Base-by-base conservation (phyloP, 2,113 vertebrate species). In the Microcebus tavaratra region DNA sequence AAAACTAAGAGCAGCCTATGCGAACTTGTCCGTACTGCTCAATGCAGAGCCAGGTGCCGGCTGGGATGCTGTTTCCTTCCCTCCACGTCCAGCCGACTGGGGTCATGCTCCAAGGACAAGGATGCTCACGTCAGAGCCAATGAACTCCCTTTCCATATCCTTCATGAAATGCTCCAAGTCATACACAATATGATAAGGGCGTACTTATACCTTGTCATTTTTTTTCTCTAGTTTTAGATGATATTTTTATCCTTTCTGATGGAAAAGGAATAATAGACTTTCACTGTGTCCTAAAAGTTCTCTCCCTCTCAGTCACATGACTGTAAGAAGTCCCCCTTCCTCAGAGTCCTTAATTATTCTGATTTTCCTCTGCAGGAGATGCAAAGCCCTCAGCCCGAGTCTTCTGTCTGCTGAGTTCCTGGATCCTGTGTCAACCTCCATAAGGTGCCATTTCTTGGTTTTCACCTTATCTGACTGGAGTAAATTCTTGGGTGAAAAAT, bases 31-130 rank as follows among this genome's bases (percentile, higher is more conserved):
- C 36, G 2, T 20, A 5, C 23, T 21, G 27, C 10, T 83, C 36
- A 14, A 0, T 10, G 82, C 5, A 36, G 34, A 55, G 8, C 18
- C 21, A 15, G 12, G n/a, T 42, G 15, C 18, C 8, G 0, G 13
- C 12, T 29, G 1, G 0, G n/a, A 6, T 12, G 6, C 17, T 3
- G 14, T 12, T 9, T 53, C 39, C 34, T 83, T 59, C 34, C 61
- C n/a, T 55, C 8, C 0, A 0, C 8, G 48, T 45, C 57, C 31
- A 23, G 3, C 2, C 42, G 25, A 17, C 29, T 15, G 50, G 0
- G 0, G 14, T n/a, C 6, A 1, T 11, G 20, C 18, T 9, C 53
- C 2, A 9, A 0, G 39, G 27, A 20, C 3, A 12, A 8, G 0
- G 9, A 23, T 57, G 55, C 70, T 67, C 45, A 5, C 0, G 6